Base-by-base conservation (phyloP, 2,888 invertebrate species). In the Opisthograptis luteolata region DNA sequence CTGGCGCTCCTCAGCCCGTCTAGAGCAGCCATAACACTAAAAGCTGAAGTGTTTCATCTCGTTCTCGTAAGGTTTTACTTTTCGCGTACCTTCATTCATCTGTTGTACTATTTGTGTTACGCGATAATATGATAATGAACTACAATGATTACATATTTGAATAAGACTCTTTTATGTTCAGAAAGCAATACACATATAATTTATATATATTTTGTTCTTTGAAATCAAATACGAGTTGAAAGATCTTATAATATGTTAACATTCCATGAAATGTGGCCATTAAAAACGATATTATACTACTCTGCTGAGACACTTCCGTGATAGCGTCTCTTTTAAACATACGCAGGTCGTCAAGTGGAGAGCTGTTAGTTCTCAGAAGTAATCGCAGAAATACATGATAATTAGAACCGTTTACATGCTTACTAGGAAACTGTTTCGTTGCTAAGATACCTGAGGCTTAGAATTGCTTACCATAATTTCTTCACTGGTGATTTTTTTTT, bases 291-390 rank as follows among this genome's bases (percentile, higher is more conserved):
- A n/a, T n/a, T n/a, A n/a, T n/a, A n/a, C n/a, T n/a, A n/a, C n/a
- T n/a, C n/a, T n/a, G 24, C 8, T 2, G 8, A 24, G 13, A 30
- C 14, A 13, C 8, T 35, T 22, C 7, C 9, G 9, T 17, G 25
- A 2, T 19, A 19, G 19, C 28, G 30, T 35, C 25, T 24, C 20
- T 31, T 28, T 14, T 30, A 17, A 30, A 6, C 27, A 36, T 22
- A 34, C 27, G 35, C 30, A 32, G 25, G 20, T 22, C 55, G 20
- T 27, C 58, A 43, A 43, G 37, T 39, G 56, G 49, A 57, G 48
- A 61, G 70, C 72, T 70, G 69, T 68, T 75, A 68, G 34, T 57
- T 67, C 66, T 56, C 54, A 60, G 64, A 68, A 73, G 66, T 63
- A 60, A 55, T 56, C 62, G 54, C 58, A 55, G 45, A 66, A 64